Evolutionary conservation across 1,140 invertebrate genomes (phyloP).

Genomic region (Akabosia matsudoensis): DNA sequence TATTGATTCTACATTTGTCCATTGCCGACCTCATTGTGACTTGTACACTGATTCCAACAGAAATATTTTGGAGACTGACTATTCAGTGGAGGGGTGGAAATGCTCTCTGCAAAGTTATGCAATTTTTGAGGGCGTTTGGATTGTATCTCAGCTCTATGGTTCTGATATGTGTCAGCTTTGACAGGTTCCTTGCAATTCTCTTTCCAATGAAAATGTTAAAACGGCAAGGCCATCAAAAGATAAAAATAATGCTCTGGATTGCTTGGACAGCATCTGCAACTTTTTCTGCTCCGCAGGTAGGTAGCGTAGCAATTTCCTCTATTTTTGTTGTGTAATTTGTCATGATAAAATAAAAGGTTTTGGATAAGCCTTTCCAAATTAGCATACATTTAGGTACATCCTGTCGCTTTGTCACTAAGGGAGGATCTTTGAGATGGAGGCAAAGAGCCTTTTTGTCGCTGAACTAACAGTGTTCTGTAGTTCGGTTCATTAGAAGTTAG

Average conservation of each 20-base stretch:
- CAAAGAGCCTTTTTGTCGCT: too few relatives aligned
- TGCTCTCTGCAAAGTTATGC: constrained; percentile 67
- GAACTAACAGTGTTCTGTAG: too few relatives aligned
- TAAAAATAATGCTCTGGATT: constrained; percentile 67
- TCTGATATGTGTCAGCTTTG: constrained; percentile 71
- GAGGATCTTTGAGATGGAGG: too few relatives aligned
- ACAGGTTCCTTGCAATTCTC: constrained; percentile 67
- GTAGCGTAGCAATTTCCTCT: background rate
- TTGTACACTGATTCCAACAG: constrained; percentile 68
- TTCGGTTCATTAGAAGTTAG: too few relatives aligned
- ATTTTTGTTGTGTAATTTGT: too few relatives aligned
- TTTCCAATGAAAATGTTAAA: constrained; percentile 68
- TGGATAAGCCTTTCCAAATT: too few relatives aligned
- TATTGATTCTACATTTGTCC: constrained; percentile 72
- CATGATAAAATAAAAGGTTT: too few relatives aligned
- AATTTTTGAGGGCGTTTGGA: constrained; percentile 73
- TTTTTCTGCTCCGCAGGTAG: constrained; percentile 72
- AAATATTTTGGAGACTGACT: constrained; percentile 69
- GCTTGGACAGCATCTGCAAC: constrained; percentile 68
- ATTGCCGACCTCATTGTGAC: constrained; percentile 75
- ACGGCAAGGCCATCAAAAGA: constrained; percentile 64
- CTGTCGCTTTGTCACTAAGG: too few relatives aligned
- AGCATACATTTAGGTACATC: too few relatives aligned
- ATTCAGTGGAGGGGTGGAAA: constrained; percentile 74
- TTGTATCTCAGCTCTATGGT: constrained; percentile 79